A percentile compares a stretch with the other conserved stretches of the same genome.
These are phyloP conservation scores for Mesoclemmys tuberculata DNA, from an alignment of 2,113 vertebrate species.

Conservation along the genomic window DNA sequence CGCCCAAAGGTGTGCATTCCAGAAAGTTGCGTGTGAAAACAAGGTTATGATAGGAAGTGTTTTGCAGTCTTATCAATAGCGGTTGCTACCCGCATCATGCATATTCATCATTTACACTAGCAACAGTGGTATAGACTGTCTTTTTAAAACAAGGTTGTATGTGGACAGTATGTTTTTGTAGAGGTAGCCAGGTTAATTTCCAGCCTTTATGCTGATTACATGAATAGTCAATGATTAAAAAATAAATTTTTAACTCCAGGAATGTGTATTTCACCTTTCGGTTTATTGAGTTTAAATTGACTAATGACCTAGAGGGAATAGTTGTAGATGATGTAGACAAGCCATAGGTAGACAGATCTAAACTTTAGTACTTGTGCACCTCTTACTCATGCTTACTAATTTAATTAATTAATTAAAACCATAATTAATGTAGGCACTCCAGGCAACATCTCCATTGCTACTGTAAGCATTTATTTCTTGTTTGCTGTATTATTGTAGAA, in stretches of 20 bases:
- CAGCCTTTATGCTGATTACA: neutral
- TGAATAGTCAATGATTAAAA: neutral
- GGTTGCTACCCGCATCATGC: neutral
- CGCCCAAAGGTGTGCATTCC: slow-evolving; percentile 8
- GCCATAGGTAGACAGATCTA: neutral
- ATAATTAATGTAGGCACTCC: neutral
- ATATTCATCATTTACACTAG: slow-evolving; percentile 41
- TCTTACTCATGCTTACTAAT: neutral
- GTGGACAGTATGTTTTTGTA: neutral
- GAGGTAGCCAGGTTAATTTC: slow-evolving; percentile 36
- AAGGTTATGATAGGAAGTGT: slow-evolving; percentile 20
- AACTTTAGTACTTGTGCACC: neutral
- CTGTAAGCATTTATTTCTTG: neutral
- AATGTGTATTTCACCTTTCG: neutral
- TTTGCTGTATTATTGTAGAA: neutral
- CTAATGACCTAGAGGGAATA: neutral
- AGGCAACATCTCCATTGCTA: neutral
- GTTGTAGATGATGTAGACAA: neutral
- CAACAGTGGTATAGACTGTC: neutral
- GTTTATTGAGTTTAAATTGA: neutral
- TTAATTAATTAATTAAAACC: neutral
- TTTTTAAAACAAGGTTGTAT: slow-evolving; percentile 36
- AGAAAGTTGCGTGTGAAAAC: slow-evolving; percentile 20
- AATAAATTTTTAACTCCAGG: neutral
- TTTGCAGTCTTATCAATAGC: neutral